Percentiles rank a stretch among this genome's conserved stretches.
Conservation (phyloP, 2,888 invertebrate genomes). For the Ditula angustiorana region DNA sequence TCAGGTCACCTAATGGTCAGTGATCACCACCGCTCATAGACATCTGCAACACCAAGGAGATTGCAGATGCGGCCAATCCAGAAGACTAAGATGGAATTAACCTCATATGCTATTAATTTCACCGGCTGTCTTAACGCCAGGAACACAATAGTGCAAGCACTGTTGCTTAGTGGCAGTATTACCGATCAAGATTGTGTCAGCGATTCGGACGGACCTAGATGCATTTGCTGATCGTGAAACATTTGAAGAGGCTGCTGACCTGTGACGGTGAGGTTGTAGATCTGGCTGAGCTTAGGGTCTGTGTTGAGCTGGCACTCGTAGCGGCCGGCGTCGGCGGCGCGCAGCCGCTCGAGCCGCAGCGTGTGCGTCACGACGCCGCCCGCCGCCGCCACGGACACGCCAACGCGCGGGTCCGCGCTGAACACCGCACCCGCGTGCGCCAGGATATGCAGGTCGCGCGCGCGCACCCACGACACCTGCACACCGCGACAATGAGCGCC, state of each 20-base stretch:
- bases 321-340: slow-evolving; percentile 86
- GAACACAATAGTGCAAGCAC: too few relatives aligned
- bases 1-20: too few relatives aligned
- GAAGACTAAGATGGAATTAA: too few relatives aligned
- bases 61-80: too few relatives aligned
- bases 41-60: too few relatives aligned
- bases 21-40: too few relatives aligned
- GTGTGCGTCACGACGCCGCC: slow-evolving; percentile 85
- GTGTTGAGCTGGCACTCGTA: slow-evolving; percentile 92
- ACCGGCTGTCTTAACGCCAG: too few relatives aligned
- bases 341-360: slow-evolving; percentile 86
- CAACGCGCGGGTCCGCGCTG: slow-evolving; percentile 89
- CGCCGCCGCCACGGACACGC: slow-evolving; percentile 66
- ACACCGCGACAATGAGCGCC: background rate
- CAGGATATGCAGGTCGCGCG: slow-evolving; percentile 89
- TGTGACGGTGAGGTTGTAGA: slow-evolving; percentile 87
- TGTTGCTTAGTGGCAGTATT: too few relatives aligned
- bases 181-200: too few relatives aligned
- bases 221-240: slow-evolving; percentile 4
- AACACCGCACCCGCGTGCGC: slow-evolving; percentile 87
- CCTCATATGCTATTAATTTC: too few relatives aligned
- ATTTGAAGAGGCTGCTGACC: too few relatives aligned
- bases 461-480: slow-evolving; percentile 91
- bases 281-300: slow-evolving; percentile 90
- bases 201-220: too few relatives aligned